These are phyloP conservation scores for Leiothrix lutea DNA, from an alignment of 2,113 vertebrate genomes.

Conservation along the genomic window DNA sequence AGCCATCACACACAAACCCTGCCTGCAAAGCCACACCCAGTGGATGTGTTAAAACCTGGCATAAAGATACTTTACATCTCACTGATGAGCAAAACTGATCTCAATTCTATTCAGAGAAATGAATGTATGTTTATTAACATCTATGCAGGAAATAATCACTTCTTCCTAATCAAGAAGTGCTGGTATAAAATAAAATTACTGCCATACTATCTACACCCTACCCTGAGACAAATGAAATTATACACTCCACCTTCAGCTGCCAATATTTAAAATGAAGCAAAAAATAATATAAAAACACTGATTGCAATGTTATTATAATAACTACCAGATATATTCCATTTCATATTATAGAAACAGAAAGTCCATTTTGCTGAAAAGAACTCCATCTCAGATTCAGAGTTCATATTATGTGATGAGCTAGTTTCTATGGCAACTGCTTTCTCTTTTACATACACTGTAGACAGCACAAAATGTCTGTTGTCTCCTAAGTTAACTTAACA, in stretches of 20 bases:
- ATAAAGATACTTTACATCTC: background rate
- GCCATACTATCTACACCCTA: background rate
- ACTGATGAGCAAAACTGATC: background rate
- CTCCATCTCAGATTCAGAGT: conserved; percentile 59
- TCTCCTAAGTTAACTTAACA: background rate
- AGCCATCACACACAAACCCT: background rate
- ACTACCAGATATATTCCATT: background rate
- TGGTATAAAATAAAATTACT: background rate
- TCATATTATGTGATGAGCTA: conserved; percentile 39
- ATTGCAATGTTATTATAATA: background rate
- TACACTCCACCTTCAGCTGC: background rate
- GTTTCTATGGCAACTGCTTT: conserved; percentile 78
- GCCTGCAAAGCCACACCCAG: background rate
- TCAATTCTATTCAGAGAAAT: background rate
- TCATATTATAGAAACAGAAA: conserved; percentile 21
- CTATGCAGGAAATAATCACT: background rate
- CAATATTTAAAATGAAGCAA: background rate
- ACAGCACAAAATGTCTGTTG: conserved; percentile 37
- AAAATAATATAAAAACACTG: background rate
- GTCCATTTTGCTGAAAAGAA: conserved; percentile 54
- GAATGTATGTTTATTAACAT: background rate
- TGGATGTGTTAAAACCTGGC: background rate
- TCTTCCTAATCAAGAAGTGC: background rate
- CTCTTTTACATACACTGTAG: conserved; percentile 36
- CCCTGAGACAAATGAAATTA: background rate